Percentiles rank a stretch among this genome's conserved stretches.
phyloP scores from a whole-genome alignment of 1,140 invertebrate genomes.

The Melanaphis sacchari region DNA sequence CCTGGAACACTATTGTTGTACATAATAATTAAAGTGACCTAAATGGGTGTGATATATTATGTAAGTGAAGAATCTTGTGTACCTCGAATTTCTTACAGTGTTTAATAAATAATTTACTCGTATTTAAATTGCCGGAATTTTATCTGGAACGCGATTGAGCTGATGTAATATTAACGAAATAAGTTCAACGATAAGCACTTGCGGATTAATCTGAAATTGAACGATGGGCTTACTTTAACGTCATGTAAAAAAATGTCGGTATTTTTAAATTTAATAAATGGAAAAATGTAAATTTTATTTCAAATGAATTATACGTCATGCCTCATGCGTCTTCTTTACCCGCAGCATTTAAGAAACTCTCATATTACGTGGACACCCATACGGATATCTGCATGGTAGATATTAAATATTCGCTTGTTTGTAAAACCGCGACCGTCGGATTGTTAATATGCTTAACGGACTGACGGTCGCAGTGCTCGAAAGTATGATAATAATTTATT shows the following conservation, averaged over 20 bases:
- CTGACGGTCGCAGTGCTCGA: neutral
- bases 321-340: too few relatives aligned
- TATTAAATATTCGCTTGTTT: neutral
- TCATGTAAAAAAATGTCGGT: neutral
- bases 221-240: neutral
- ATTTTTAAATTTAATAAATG: too few relatives aligned
- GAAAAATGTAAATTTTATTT: neutral
- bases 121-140: too few relatives aligned
- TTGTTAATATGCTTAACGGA: neutral
- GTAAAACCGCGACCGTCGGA: neutral
- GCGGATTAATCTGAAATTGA: neutral
- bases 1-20: neutral
- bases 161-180: neutral
- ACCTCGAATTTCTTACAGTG: neutral
- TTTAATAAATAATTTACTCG: neutral
- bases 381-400: neutral
- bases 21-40: neutral
- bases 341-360: too few relatives aligned
- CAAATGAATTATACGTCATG: neutral
- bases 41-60: neutral
- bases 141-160: too few relatives aligned
- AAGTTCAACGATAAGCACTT: neutral
- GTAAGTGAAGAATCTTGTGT: neutral
- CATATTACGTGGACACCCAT: neutral
- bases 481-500: conserved; percentile 1